phyloP scores from a whole-genome alignment of 2,888 invertebrate genomes.

The Diloba caeruleocephala region DNA sequence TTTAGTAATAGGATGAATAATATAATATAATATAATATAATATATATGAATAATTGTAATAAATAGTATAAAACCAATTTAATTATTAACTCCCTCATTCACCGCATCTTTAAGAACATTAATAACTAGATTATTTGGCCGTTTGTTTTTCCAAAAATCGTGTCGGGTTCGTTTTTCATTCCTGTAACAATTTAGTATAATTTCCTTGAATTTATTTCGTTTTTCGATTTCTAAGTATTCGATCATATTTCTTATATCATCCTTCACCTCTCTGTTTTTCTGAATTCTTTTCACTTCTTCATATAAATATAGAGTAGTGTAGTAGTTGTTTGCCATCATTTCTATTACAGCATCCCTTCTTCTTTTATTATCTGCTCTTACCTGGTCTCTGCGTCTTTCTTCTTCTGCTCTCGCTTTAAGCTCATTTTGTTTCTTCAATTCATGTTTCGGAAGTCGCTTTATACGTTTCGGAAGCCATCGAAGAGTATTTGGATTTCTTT shows the following conservation, averaged over 20 bases:
- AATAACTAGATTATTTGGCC: background rate
- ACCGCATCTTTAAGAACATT: background rate
- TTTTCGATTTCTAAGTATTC: conserved; percentile 52
- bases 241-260: conserved; percentile 62
- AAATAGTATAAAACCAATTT: background rate
- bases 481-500: conserved; percentile 4
- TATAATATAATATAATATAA: too few species aligned
- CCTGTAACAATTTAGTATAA: conserved; percentile 50
- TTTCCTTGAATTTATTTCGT: conserved; percentile 30
- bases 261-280: conserved; percentile 46
- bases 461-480: conserved; percentile 8
- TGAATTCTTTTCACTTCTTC: conserved; percentile 64
- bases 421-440: background rate
- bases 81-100: background rate
- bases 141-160: conserved; percentile 8
- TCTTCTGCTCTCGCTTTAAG: background rate
- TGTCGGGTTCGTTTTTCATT: background rate
- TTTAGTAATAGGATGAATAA: too few species aligned
- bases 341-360: conserved; percentile 53
- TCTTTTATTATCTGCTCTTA: conserved; percentile 29
- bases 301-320: conserved; percentile 61
- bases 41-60: too few species aligned
- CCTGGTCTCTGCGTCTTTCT: background rate
- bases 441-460: too few species aligned
- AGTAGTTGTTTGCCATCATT: conserved; percentile 50